Conservation (phyloP, 1,140 invertebrate genomes). For the Diorhabda sublineata region DNA sequence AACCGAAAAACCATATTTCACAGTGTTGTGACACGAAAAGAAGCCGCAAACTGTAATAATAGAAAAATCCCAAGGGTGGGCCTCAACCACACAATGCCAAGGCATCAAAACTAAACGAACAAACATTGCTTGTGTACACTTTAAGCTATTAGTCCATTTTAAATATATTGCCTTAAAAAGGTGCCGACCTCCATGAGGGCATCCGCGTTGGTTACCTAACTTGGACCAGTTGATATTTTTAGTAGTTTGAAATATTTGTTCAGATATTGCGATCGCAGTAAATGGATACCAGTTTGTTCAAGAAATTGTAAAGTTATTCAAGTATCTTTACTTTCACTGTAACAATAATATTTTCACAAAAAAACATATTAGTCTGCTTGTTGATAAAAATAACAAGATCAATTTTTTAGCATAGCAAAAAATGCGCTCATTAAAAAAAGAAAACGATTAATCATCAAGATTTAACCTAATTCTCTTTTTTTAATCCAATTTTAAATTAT, state of each 20-base stretch:
- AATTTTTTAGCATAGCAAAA: too few relatives aligned
- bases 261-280: too few relatives aligned
- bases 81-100: slow-evolving; percentile 27
- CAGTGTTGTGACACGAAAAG: slow-evolving; percentile 36
- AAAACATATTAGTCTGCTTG: too few relatives aligned
- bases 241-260: background rate
- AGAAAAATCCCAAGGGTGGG: slow-evolving; percentile 32
- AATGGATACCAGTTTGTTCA: too few relatives aligned
- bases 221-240: background rate
- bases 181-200: slow-evolving; percentile 22
- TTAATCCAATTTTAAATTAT: too few relatives aligned
- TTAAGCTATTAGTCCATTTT: slow-evolving; percentile 25
- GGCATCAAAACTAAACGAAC: slow-evolving; percentile 32
- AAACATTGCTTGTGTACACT: slow-evolving; percentile 40
- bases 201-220: background rate
- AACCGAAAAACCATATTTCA: slow-evolving; percentile 33
- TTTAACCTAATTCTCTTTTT: too few relatives aligned
- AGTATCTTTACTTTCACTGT: too few relatives aligned
- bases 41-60: slow-evolving; percentile 32
- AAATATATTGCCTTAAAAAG: slow-evolving; percentile 40
- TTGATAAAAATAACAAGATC: too few relatives aligned
- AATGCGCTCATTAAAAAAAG: too few relatives aligned
- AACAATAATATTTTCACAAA: too few relatives aligned
- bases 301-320: too few relatives aligned
- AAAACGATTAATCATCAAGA: too few relatives aligned